Conservation (phyloP, 1,140 invertebrate genomes). For the Gryon sp. region DNA sequence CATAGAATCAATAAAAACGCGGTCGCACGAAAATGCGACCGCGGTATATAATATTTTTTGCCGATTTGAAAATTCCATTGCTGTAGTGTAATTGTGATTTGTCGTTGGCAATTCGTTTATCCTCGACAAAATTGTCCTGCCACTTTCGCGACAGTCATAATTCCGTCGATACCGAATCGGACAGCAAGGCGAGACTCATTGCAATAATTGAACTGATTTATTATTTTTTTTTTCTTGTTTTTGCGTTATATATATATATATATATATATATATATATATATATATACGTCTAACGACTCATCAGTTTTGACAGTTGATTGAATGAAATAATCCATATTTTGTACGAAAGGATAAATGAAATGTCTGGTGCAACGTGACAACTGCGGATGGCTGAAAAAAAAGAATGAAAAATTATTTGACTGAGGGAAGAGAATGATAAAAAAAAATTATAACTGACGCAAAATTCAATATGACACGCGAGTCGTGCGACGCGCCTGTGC, state of each 20-base stretch:
- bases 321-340: constrained; percentile 43
- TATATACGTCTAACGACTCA: constrained; percentile 30
- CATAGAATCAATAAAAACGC: too few relatives aligned
- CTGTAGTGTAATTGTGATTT: constrained; percentile 21
- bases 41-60: too few relatives aligned
- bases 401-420: not conserved
- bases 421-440: not conserved
- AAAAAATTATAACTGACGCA: constrained; percentile 2
- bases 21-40: too few relatives aligned
- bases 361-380: constrained; percentile 10
- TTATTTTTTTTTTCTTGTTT: too few relatives aligned
- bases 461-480: constrained; percentile 50
- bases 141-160: constrained; percentile 30
- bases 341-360: constrained; percentile 28
- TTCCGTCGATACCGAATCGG: constrained; percentile 25
- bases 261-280: too few relatives aligned
- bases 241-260: too few relatives aligned
- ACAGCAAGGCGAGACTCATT: constrained; percentile 16
- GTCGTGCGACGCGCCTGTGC: constrained; percentile 29
- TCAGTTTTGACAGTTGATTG: constrained; percentile 43
- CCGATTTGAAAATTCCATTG: constrained; percentile 22
- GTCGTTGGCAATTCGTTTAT: constrained; percentile 21
- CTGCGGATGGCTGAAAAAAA: constrained; percentile 1
- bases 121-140: constrained; percentile 12
- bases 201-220: constrained; percentile 42